Conservation (phyloP, 2,113 vertebrate species). For the Benitochromis conjunctus region DNA sequence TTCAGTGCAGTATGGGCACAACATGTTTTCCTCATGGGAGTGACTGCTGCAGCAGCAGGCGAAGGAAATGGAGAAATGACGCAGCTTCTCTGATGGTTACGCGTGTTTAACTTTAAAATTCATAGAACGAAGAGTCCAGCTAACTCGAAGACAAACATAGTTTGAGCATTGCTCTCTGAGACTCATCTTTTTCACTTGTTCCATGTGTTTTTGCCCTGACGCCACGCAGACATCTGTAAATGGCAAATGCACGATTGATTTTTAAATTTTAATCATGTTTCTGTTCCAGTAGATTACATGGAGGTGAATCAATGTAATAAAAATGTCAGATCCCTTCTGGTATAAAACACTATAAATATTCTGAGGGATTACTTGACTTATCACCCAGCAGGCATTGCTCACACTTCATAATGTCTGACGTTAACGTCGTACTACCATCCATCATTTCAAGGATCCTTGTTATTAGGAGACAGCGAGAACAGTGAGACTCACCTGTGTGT, state of each 20-base stretch:
- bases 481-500: slow-evolving; percentile 49
- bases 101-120: slow-evolving; percentile 40
- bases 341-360: slow-evolving; percentile 3
- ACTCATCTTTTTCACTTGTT: not conserved
- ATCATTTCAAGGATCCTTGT: slow-evolving; percentile 9
- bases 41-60: slow-evolving; percentile 22
- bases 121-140: slow-evolving; percentile 9
- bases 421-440: not conserved
- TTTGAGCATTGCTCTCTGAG: not conserved
- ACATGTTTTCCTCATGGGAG: slow-evolving; percentile 11
- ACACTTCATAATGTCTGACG: slow-evolving; percentile 9
- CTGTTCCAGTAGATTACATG: not conserved
- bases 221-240: not conserved
- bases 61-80: not conserved
- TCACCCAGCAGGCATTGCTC: not conserved
- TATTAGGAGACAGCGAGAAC: not conserved
- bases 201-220: not conserved
- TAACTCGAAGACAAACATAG: not conserved
- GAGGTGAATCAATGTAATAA: not conserved
- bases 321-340: not conserved
- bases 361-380: not conserved
- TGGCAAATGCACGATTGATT: not conserved
- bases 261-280: not conserved
- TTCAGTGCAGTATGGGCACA: not conserved
- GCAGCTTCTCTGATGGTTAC: slow-evolving; percentile 3